Percentiles rank a stretch among this genome's conserved stretches.
Evolutionary conservation across 1,140 invertebrate species (phyloP).

Genomic region (Neodiprion virginianus): DNA sequence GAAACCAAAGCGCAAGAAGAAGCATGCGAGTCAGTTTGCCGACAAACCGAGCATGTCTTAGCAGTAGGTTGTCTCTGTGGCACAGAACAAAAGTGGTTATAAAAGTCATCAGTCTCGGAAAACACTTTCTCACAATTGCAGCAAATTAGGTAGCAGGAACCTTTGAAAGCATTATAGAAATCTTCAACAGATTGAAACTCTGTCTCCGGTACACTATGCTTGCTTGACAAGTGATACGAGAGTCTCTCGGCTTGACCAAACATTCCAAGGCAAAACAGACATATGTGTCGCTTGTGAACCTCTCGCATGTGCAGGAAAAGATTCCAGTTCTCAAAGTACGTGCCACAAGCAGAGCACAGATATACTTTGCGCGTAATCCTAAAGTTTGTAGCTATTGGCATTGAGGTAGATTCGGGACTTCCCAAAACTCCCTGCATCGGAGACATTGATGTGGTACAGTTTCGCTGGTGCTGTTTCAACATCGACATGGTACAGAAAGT

Average conservation of each 20-base stretch:
- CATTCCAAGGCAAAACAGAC: constrained; percentile 79
- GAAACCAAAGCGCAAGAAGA: constrained; percentile 47
- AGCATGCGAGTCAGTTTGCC: constrained; percentile 45
- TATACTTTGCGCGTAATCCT: constrained; percentile 77
- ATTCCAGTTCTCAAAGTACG: constrained; percentile 85
- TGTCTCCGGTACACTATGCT: constrained; percentile 75
- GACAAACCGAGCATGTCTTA: constrained; percentile 51
- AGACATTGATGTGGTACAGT: constrained; percentile 52
- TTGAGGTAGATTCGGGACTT: constrained; percentile 38
- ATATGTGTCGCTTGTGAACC: constrained; percentile 77
- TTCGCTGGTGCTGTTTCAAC: constrained; percentile 68
- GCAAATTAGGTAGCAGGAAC: constrained; percentile 77
- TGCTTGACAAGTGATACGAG: constrained; percentile 74
- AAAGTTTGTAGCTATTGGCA: constrained; percentile 60
- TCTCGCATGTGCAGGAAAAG: constrained; percentile 82
- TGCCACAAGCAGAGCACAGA: constrained; percentile 77
- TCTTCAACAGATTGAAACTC: constrained; percentile 69
- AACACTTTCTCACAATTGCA: constrained; percentile 80
- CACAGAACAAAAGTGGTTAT: constrained; percentile 70
- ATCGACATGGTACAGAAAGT: constrained; percentile 66
- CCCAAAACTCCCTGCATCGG: constrained; percentile 42
- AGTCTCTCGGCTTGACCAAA: constrained; percentile 80
- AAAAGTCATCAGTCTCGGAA: constrained; percentile 74
- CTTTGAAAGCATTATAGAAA: constrained; percentile 69
- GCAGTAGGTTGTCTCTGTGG: constrained; percentile 30